Conservation (phyloP, 2,113 vertebrate genomes). For the Tylochromis polylepis region DNA sequence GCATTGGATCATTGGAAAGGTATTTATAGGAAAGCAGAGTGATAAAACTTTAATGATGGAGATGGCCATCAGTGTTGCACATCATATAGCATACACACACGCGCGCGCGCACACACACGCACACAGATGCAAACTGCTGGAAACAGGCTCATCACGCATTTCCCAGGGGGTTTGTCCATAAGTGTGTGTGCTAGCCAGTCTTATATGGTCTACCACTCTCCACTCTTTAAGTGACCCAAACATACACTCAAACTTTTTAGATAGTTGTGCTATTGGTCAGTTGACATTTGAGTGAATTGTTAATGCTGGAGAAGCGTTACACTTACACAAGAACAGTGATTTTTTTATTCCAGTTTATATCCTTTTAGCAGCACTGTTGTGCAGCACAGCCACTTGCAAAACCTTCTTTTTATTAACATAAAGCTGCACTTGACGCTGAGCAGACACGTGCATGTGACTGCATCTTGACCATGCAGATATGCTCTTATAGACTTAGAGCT, state of each 20-base stretch:
- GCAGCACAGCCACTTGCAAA: background rate
- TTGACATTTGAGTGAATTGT: constrained; percentile 1
- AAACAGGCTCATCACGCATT: background rate
- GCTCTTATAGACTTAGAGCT: background rate
- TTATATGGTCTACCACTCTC: background rate
- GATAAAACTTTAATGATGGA: constrained; percentile 68
- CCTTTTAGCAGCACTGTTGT: background rate
- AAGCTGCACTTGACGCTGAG: background rate
- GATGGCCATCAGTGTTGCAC: constrained; percentile 58
- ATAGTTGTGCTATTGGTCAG: background rate
- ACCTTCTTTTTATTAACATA: background rate
- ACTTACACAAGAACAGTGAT: background rate
- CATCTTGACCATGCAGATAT: background rate
- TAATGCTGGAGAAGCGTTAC: background rate
- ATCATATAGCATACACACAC: background rate
- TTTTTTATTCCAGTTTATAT: background rate
- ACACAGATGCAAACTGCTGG: background rate
- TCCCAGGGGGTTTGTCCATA: background rate
- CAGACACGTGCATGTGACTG: background rate
- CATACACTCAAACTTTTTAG: background rate
- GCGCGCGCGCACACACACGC: background rate
- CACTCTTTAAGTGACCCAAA: constrained; percentile 15
- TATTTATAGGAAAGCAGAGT: constrained; percentile 69
- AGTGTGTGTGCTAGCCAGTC: background rate
- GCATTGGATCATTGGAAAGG: constrained; percentile 69